phyloP scores from a whole-genome alignment of 2,888 invertebrate species.

The Orthosia cruda region DNA sequence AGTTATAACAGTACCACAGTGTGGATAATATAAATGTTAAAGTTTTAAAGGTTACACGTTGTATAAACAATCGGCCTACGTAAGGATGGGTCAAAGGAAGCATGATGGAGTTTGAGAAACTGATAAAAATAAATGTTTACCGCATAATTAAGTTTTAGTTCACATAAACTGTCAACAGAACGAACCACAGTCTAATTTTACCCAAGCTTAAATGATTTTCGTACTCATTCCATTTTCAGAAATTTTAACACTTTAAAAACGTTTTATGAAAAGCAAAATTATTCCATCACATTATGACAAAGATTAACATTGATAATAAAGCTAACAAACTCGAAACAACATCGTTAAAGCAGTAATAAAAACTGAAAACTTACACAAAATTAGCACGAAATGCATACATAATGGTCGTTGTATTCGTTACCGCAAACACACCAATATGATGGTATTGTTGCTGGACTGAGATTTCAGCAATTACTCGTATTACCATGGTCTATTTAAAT shows the following conservation, averaged over 20 bases:
- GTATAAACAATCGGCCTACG: slow-evolving; percentile 4
- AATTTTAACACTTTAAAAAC: slow-evolving; percentile 40
- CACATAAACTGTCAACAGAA: background rate
- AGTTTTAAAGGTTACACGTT: background rate
- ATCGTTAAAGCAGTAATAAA: slow-evolving; percentile 40
- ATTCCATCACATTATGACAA: background rate
- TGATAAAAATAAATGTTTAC: slow-evolving; percentile 10
- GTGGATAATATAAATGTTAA: background rate
- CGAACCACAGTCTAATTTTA: background rate
- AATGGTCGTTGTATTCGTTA: slow-evolving; percentile 36
- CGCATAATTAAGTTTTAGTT: slow-evolving; percentile 6
- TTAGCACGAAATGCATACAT: slow-evolving; percentile 50
- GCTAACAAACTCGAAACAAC: slow-evolving; percentile 43
- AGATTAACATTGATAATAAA: slow-evolving; percentile 41
- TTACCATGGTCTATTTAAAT: slow-evolving; percentile 37
- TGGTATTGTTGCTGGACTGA: slow-evolving; percentile 27
- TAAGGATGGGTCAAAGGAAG: background rate
- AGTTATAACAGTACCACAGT: background rate
- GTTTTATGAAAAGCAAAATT: slow-evolving; percentile 45
- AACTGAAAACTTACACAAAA: slow-evolving; percentile 38
- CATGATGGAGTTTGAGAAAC: background rate
- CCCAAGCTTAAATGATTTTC: background rate
- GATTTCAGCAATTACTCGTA: slow-evolving; percentile 50
- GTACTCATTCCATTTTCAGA: slow-evolving; percentile 3
- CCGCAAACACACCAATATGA: slow-evolving; percentile 51